These are phyloP conservation scores for Microplitis mediator DNA, from an alignment of 1,140 invertebrate species.

Conservation along the genomic window DNA sequence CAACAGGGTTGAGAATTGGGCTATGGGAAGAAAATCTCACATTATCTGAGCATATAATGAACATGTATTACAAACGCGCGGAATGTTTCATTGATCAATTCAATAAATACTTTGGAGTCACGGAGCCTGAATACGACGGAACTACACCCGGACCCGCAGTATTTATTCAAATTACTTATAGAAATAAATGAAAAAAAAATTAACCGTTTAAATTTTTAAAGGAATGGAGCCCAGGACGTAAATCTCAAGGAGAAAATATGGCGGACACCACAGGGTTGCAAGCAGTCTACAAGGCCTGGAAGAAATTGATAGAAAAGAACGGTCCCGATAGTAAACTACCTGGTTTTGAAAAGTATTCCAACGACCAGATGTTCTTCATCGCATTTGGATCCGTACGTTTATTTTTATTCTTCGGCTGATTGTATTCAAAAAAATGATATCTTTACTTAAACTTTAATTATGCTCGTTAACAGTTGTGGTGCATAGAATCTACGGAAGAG, in stretches of 20 bases:
- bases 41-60: constrained; percentile 14
- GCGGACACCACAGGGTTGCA: constrained; percentile 67
- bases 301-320: constrained; percentile 24
- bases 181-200: too few species aligned
- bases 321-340: constrained; percentile 40
- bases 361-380: constrained; percentile 55
- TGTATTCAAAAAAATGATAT: too few species aligned
- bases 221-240: background rate
- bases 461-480: constrained; percentile 10
- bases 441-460: too few species aligned
- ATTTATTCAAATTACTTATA: background rate
- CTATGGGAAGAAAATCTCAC: constrained; percentile 7
- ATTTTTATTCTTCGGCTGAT: too few species aligned
- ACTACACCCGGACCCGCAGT: background rate
- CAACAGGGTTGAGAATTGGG: constrained; percentile 4
- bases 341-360: constrained; percentile 60
- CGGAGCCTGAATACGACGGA: background rate
- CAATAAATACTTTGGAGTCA: constrained; percentile 16
- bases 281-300: constrained; percentile 61
- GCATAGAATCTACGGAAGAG: constrained; percentile 1
- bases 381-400: constrained; percentile 58
- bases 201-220: background rate
- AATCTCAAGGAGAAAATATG: constrained; percentile 63
- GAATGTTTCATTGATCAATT: constrained; percentile 28
- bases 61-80: constrained; percentile 19